Evolutionary conservation across 2,888 invertebrate species (phyloP).

Genomic region (Phoronis australis): DNA sequence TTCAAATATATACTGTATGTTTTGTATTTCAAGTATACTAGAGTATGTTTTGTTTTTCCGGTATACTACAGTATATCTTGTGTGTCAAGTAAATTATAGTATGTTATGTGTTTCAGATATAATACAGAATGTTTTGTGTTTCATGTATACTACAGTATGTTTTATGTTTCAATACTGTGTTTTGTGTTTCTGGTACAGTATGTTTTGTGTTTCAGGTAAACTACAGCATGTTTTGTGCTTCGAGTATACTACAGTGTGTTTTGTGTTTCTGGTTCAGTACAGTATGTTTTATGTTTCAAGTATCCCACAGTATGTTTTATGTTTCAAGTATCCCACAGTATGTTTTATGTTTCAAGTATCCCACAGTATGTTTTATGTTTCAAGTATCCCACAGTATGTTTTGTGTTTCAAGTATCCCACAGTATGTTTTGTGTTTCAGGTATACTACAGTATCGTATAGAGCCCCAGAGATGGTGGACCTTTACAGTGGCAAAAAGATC

Average conservation of each 20-base stretch:
- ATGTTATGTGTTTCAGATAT: too few relatives aligned
- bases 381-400: constrained; percentile 9
- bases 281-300: constrained; percentile 22
- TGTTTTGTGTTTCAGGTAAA: too few relatives aligned
- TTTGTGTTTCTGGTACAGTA: constrained; percentile 30
- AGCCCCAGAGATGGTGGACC: constrained; percentile 88
- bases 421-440: constrained; percentile 54
- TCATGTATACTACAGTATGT: constrained; percentile 7
- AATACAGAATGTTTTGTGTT: constrained; percentile 12
- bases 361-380: constrained; percentile 17
- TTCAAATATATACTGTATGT: too few relatives aligned
- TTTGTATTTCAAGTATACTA: too few relatives aligned
- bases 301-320: constrained; percentile 11
- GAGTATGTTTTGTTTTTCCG: constrained; percentile 21
- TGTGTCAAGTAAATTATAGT: too few relatives aligned
- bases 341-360: constrained; percentile 23
- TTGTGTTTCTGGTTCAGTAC: constrained; percentile 23
- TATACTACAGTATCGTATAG: constrained; percentile 87
- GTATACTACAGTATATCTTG: too few relatives aligned
- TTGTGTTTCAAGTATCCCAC: constrained; percentile 67
- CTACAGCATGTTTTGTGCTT: constrained; percentile 16
- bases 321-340: constrained; percentile 18
- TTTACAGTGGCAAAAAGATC: constrained; percentile 76
- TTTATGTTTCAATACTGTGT: constrained; percentile 13
- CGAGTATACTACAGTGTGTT: constrained; percentile 9